A percentile compares a stretch with the other conserved stretches of the same genome.
Conservation (phyloP, 2,888 invertebrate genomes). For the Drosophila ochracea region DNA sequence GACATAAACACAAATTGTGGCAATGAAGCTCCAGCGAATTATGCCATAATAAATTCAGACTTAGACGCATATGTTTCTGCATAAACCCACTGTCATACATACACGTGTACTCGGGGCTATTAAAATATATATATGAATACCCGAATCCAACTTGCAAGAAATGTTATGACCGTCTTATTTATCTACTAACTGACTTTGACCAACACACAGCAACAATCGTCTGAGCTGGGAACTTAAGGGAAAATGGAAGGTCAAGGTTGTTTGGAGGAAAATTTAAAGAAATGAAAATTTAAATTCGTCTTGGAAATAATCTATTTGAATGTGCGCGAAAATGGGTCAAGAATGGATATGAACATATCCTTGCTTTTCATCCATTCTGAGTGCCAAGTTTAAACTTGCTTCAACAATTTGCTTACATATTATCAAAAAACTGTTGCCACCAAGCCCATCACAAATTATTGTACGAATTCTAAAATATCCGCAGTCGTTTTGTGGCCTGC, state of each 20-base stretch:
- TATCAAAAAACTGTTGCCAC: not conserved
- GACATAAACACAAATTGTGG: conserved; percentile 62
- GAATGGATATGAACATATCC: not conserved
- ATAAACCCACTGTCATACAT: not conserved
- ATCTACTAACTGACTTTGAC: not conserved
- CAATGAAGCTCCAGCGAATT: conserved; percentile 52
- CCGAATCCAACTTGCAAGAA: conserved; percentile 3
- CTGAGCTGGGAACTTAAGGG: not conserved
- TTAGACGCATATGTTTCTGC: conserved; percentile 21
- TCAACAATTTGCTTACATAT: not conserved
- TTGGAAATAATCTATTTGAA: not conserved
- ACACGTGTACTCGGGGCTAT: conserved; percentile 6
- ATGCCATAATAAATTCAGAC: conserved; percentile 47
- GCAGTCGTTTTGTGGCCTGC: conserved; percentile 20
- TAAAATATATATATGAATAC: conserved; percentile 16
- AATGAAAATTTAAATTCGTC: not conserved
- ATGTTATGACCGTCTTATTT: not conserved
- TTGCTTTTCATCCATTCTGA: not conserved
- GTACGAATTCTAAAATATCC: conserved; percentile 21
- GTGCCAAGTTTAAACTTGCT: not conserved
- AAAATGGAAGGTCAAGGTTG: not conserved
- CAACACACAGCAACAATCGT: not conserved
- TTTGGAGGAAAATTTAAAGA: not conserved
- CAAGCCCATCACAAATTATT: not conserved
- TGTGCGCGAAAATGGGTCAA: not conserved